Base-by-base conservation (phyloP, 2,113 vertebrate genomes). In the Corydoras sp. region DNA sequence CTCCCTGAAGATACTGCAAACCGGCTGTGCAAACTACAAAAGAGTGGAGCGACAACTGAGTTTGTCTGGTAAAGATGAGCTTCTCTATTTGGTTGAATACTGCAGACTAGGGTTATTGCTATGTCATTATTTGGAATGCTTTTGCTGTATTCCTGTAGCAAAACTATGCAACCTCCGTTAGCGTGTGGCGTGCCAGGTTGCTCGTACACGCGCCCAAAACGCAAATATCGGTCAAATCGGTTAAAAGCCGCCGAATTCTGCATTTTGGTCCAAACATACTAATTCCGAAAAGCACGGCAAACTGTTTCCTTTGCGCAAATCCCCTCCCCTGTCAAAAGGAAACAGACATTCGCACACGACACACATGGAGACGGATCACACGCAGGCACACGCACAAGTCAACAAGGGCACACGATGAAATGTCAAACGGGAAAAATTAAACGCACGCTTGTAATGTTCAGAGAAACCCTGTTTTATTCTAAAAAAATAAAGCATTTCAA, bases 401-500 rank as follows among this genome's bases (percentile, higher is more conserved):
- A 51, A 58, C 58, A n/a, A 13, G 48, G 18, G 55, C 24, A 30
- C 4, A 62, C n/a, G 49, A 75, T 18, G 8, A 43, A 43, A 43
- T 43, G 35, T 43, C 35, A 24, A 24, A 24, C 18, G 18, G 35
- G 78, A 69, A 82, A 84, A 83, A 82, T 83, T 82, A 43, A 43
- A 43, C 35, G 77, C 80, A 90, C 85, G 81, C 80, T 85, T 78
- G 84, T 85, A 83, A 81, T 80, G 85, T 83, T 89, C 88, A 58
- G 89, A 90, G 86, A 90, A 88, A 91, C 86, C 87, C 86, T 86
- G 88, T 85, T 87, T 82, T 83, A 83, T 88, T 86, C 82, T 85
- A 83, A 43, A 85, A 90, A 92, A 92, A 87, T 90, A 91, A 91
- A 90, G 91, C 87, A 88, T 87, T 43, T 43, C 35, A 43, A 43